A percentile compares a stretch with the other conserved stretches of the same genome.
phyloP scores from a whole-genome alignment of 2,888 invertebrate genomes.

The Athalia cordata region DNA sequence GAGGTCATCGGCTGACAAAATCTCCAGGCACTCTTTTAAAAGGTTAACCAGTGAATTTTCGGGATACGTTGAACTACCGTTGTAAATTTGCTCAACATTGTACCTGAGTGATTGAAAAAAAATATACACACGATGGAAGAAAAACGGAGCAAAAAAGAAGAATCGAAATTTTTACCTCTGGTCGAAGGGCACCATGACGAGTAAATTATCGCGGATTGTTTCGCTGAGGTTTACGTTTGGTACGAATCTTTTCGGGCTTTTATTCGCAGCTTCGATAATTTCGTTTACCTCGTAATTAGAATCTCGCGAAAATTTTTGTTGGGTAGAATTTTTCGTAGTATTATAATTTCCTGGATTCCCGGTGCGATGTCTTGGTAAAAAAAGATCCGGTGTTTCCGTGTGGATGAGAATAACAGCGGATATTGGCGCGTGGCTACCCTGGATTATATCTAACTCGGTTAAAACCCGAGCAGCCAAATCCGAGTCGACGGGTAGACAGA shows the following conservation, averaged over 20 bases:
- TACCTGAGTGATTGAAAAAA: conserved; percentile 59
- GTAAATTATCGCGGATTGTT: conserved; percentile 61
- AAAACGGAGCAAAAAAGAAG: neutral
- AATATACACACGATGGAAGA: conserved; percentile 15
- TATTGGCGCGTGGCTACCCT: conserved; percentile 71
- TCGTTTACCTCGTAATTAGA: conserved; percentile 42
- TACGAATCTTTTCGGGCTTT: conserved; percentile 49
- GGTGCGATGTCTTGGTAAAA: conserved; percentile 56
- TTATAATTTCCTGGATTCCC: too few species aligned
- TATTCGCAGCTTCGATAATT: neutral
- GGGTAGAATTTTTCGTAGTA: too few species aligned
- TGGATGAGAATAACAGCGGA: conserved; percentile 74
- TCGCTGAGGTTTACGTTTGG: conserved; percentile 60
- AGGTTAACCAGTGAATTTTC: conserved; percentile 61
- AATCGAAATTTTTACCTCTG: conserved; percentile 60
- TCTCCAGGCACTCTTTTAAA: conserved; percentile 65
- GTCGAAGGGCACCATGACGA: conserved; percentile 68
- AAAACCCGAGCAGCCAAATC: conserved; percentile 70
- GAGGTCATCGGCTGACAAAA: conserved; percentile 60
- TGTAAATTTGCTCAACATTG: conserved; percentile 63
- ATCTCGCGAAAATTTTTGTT: neutral
- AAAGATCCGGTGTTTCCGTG: conserved; percentile 65
- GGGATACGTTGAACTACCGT: conserved; percentile 61
- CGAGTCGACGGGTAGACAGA: conserved; percentile 75
- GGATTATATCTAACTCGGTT: conserved; percentile 72